Evolutionary conservation across 2,888 invertebrate genomes (phyloP), one percentile per base, ranked within the genome.

Genomic region (Cheiracanthium punctorium): DNA sequence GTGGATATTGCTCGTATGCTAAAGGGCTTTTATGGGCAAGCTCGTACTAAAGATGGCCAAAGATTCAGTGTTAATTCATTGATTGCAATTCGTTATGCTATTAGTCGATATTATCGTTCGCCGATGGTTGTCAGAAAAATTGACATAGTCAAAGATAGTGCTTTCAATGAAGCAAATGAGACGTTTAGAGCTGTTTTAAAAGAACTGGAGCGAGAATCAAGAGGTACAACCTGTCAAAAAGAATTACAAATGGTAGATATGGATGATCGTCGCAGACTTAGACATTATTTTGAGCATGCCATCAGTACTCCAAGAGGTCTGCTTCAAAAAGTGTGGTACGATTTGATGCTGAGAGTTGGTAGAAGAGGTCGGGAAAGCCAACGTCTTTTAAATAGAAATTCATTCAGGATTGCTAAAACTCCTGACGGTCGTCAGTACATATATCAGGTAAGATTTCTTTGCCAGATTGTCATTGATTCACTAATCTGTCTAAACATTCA

Each of bases 21-120:
- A 32, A 87, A 88, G 73, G 88, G 88, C 52, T 88, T 88, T 64
- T 88, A 88, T 65, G 88, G 85, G 67, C 87, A 88, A 71, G 88
- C 85, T 67, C 88, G 88, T 64, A 88, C 88, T 58, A 87, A 88
- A 77, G 88, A 88, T 82, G 88, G 88, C 82, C 88, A 88, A 76
- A 80, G 88, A 64, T 88, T 88, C 65, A 88, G 88, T 73, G 88
- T 88, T 58, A 88, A 88, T 74, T 88, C 88, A 41, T 73, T 88
- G 85, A 88, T 88, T 71, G 88, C 88, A 30, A 88, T 88, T 72
- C 85, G 88, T n/a, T 88, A 88, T 67, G 88, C 88, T 58, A 88
- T 88, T 79, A 88, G 88, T 67, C 88, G 88, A 69, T 88, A 88
- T 74, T 88, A 88, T 80, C 84, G 88, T 14, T 88, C 88, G 24